A percentile compares a stretch with the other conserved stretches of the same genome.
Conservation (phyloP, 2,888 invertebrate genomes). For the Liodrosophila aerea region DNA sequence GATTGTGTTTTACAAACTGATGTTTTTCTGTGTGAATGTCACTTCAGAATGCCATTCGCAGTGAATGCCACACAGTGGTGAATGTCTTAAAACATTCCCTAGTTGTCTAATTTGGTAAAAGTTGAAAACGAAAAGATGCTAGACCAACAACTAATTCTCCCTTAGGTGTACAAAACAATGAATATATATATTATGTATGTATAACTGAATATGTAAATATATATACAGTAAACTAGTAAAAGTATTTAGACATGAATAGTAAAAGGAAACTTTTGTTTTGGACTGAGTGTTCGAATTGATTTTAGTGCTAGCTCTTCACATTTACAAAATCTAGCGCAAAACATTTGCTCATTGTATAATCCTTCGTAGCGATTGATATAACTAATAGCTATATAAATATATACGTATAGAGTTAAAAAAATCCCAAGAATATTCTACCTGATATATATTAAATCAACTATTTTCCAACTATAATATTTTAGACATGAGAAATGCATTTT, state of each 20-base stretch:
- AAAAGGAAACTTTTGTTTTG: background rate
- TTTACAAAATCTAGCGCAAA: constrained; percentile 6
- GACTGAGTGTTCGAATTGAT: background rate
- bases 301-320: constrained; percentile 23
- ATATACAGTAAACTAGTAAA: background rate
- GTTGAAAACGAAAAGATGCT: constrained; percentile 38
- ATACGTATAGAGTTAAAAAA: constrained; percentile 19
- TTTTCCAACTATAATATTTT: constrained; percentile 27
- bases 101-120: constrained; percentile 49
- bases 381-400: constrained; percentile 3
- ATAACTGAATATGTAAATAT: constrained; percentile 14
- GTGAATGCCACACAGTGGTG: background rate
- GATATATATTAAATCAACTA: constrained; percentile 35
- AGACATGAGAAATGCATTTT: constrained; percentile 1
- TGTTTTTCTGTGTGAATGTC: too few relatives aligned
- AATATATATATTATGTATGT: constrained; percentile 1
- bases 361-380: constrained; percentile 33
- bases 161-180: constrained; percentile 54
- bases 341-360: constrained; percentile 52
- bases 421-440: constrained; percentile 43
- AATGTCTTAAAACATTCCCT: constrained; percentile 23
- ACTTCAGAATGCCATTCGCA: background rate
- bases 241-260: background rate
- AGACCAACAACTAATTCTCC: constrained; percentile 61
- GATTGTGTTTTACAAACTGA: too few relatives aligned